A percentile compares a stretch with the other conserved stretches of the same genome.
phyloP scores from a whole-genome alignment of 2,888 invertebrate species.

The Hanleya hanleyi region DNA sequence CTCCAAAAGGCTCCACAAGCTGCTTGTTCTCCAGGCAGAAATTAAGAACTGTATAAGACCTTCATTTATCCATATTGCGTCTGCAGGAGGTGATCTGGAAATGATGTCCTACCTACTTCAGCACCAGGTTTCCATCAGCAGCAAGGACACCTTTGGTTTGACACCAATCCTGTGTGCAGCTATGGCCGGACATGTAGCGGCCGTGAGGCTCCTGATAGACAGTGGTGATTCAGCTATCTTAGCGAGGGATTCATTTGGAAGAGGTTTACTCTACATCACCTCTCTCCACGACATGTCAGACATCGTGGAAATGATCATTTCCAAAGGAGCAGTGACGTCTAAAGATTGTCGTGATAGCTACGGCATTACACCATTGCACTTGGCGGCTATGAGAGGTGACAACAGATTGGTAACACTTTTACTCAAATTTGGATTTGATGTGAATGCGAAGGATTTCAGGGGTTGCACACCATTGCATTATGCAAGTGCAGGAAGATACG shows the following conservation, averaged over 20 bases:
- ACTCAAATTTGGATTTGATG: not conserved
- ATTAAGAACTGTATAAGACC: not conserved
- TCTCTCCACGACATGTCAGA: not conserved
- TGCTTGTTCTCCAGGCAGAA: not conserved
- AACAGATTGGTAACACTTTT: not conserved
- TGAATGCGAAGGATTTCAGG: not conserved
- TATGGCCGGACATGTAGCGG: not conserved
- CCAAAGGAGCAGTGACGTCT: not conserved
- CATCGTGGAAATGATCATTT: not conserved
- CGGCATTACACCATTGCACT: not conserved
- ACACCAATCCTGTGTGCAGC: not conserved
- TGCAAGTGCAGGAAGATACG: not conserved
- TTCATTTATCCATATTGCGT: not conserved
- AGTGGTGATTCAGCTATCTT: not conserved
- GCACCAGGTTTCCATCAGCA: not conserved
- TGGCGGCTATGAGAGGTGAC: not conserved
- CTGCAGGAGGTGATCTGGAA: not conserved
- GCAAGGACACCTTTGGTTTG: not conserved
- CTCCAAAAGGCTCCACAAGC: not conserved
- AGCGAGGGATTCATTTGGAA: not conserved
- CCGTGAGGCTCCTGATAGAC: not conserved
- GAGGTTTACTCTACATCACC: not conserved
- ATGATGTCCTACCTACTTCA: not conserved
- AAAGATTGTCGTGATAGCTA: constrained; percentile 2
- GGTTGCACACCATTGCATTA: not conserved